A percentile compares a stretch with the other conserved stretches of the same genome.
phyloP scores from a whole-genome alignment of 1,140 invertebrate species.

The Bombus sibiricus region DNA sequence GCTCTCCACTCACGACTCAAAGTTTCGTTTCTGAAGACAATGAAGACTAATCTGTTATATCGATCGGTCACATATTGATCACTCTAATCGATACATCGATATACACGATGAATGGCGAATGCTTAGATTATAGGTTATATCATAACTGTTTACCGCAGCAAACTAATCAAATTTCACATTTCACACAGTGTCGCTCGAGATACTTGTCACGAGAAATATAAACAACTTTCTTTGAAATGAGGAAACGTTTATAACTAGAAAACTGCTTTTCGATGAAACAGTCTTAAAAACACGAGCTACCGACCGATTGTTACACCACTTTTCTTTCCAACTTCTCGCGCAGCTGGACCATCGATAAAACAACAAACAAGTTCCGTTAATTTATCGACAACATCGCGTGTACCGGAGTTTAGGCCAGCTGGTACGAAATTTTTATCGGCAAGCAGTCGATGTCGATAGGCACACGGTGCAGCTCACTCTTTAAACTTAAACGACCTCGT shows the following conservation, averaged over 20 bases:
- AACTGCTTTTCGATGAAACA: background rate
- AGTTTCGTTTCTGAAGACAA: background rate
- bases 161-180: background rate
- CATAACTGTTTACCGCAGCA: background rate
- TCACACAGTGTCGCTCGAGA: background rate
- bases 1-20: background rate
- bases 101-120: background rate
- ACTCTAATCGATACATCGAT: constrained; percentile 31
- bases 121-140: background rate
- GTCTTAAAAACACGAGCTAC: background rate
- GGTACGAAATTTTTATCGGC: background rate
- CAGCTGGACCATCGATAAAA: background rate
- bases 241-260: background rate
- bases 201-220: too few species aligned
- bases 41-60: background rate
- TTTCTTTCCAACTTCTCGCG: background rate
- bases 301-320: background rate
- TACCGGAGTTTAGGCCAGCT: background rate
- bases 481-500: constrained; percentile 15
- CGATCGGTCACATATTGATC: constrained; percentile 35
- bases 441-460: constrained; percentile 10
- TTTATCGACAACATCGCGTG: background rate
- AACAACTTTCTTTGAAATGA: background rate
- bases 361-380: background rate
- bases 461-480: constrained; percentile 33